Base-by-base conservation (phyloP, 1,140 invertebrate species). In the Araneus ventricosus region DNA sequence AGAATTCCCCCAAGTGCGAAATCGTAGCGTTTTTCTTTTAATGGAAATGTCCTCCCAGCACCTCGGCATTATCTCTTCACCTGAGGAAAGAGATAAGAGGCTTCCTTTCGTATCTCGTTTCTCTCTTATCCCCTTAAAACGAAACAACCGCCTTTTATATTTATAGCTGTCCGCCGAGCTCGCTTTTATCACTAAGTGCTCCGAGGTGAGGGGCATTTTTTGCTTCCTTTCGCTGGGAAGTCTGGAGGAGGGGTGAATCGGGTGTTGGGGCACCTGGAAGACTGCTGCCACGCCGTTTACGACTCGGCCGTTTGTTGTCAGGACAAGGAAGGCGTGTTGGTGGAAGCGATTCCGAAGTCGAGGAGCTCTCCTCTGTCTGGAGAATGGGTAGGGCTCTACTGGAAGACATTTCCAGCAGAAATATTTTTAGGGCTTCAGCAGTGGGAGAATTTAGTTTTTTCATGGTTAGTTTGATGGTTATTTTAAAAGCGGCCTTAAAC, bases 1-100 rank as follows among this genome's bases (percentile, higher is more conserved):
- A 84, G 80, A 84, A 84, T 84, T 84, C 80, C 39, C 39, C 27
- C 80, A 84, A 45, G 80, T 84, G 80, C 80, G 37, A 84, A 84
- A 84, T 41, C 80, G 80, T 22, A 22, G 70, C 34, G 34, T 37
- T 75, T 70, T 75, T 75, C 30, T 75, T 37, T 75, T 75, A 75
- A 75, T 37, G 70, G 70, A 75, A 75, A 75, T 75, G 70, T 75
- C 70, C 70, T 34, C 17, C 27, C 30, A 75, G 70, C 27, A 14
- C 27, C 70, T 34, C 30, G 70, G 70, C 70, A 75, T 75, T 75
- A 75, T 75, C 70, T 75, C 70, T 75, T 75, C 70, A 75, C 80
- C 45, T 84, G 39, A 45, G 41, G 22, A 52, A 5, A 84, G 80
- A 84, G 39, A 84, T 45, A 84, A 84, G 52, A 45, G 80, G 80